Evolutionary conservation across 2,888 invertebrate genomes (phyloP), one percentile per base, ranked within the genome.

Genomic region (Dynastes grantii): DNA sequence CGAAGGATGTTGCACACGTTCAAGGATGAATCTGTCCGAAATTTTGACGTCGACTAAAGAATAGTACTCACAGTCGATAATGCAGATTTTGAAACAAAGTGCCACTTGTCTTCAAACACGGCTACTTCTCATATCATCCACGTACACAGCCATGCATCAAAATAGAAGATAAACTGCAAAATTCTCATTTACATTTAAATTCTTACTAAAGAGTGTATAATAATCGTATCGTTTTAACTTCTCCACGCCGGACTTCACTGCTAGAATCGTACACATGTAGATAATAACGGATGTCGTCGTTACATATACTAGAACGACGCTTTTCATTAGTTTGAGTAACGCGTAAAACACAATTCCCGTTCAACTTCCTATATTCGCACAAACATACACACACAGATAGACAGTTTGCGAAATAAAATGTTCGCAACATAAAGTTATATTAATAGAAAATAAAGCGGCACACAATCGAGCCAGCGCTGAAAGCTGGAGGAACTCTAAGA

Each of bases 361-460:
- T 22, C 6, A n/a, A 55, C 55, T 55, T 55, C 55, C 55, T n/a
- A 16, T 55, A n/a, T n/a, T 55, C 55, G 16, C 45, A 1, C 45
- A 8, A 2, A 11, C 45, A 45, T 8, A 8, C 45, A 45, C 45
- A 45, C 45, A 8, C 37, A 37, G 0, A 22, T n/a, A n/a, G n/a
- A n/a, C 55, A 55, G 55, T 55, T 55, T 16, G 22, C 55, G 22
- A 55, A 55, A 55, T 55, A 16, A 55, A 55, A 55, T 16, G 22
- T 0, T 16, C 55, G 22, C 16, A 22, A 55, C 16, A 55, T 8
- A 4, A 55, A 55, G 55, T 55, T 55, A 55, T 8, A 55, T 55
- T 55, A 55, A 55, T 55, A 55, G 55, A 55, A 55, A 55, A 22
- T 22, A 55, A 55, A 55, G 16, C 55, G 55, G 22, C 22, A 8